Conservation (phyloP, 2,888 invertebrate genomes). For the Barypeithes pellucidus region DNA sequence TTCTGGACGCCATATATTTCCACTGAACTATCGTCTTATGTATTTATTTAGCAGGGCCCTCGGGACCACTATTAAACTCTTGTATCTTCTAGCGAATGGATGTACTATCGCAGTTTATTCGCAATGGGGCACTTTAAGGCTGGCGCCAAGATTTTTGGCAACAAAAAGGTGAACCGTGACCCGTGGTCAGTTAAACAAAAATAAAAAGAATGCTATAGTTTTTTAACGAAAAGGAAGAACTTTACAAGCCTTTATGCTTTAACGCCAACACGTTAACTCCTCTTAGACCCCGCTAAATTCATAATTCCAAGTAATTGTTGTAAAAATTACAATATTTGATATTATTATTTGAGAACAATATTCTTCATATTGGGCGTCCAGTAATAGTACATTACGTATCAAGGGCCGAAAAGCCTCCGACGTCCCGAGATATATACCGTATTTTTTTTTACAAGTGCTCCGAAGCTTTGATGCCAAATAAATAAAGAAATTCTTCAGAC, state of each 20-base stretch:
- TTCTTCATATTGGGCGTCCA: too few species aligned
- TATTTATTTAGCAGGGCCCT: slow-evolving; percentile 53
- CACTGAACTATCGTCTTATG: slow-evolving; percentile 52
- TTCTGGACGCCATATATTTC: slow-evolving; percentile 48
- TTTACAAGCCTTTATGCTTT: not conserved
- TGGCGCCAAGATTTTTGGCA: slow-evolving; percentile 48
- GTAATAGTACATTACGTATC: too few species aligned
- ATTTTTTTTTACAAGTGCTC: too few species aligned
- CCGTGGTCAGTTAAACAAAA: slow-evolving; percentile 16
- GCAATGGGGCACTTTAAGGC: slow-evolving; percentile 55
- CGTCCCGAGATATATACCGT: too few species aligned
- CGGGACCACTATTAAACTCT: slow-evolving; percentile 56
- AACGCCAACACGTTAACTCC: too few species aligned
- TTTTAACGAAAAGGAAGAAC: not conserved
- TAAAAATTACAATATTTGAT: too few species aligned
- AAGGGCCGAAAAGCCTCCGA: too few species aligned
- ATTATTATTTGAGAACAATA: too few species aligned
- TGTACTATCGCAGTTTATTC: slow-evolving; percentile 50
- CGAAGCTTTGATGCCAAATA: too few species aligned
- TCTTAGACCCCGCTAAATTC: too few species aligned
- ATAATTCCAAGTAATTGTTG: too few species aligned
- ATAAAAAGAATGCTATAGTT: not conserved
- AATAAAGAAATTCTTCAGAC: too few species aligned
- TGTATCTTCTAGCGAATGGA: slow-evolving; percentile 55
- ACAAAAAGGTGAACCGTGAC: slow-evolving; percentile 27